Conservation (phyloP, 2,888 invertebrate species). For the Caradrina kadenii region DNA sequence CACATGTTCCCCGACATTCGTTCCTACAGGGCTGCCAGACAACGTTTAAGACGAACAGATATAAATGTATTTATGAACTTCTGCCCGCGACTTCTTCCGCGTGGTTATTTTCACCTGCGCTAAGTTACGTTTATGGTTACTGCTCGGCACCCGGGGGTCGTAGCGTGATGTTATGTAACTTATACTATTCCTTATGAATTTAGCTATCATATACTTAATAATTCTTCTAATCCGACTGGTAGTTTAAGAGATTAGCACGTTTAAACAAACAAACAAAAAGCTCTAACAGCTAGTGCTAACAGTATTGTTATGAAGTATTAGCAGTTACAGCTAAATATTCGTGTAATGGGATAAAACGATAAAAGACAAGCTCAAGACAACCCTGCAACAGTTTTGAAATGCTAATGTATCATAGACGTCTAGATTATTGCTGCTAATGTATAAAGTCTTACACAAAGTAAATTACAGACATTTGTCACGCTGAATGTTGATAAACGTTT, state of each 20-base stretch:
- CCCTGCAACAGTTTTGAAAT: slow-evolving; percentile 46
- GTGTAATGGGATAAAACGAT: slow-evolving; percentile 49
- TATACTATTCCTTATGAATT: too few relatives aligned
- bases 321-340: slow-evolving; percentile 28
- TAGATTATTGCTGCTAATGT: slow-evolving; percentile 49
- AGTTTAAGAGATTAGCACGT: too few relatives aligned
- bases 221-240: too few relatives aligned
- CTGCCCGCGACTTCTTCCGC: too few relatives aligned
- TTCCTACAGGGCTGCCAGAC: slow-evolving; percentile 59
- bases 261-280: too few relatives aligned
- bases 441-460: slow-evolving; percentile 45
- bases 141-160: too few relatives aligned
- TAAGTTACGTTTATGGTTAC: too few relatives aligned
- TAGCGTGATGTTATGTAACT: too few relatives aligned
- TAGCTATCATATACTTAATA: too few relatives aligned
- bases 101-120: too few relatives aligned
- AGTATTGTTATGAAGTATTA: too few relatives aligned
- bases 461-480: slow-evolving; percentile 51
- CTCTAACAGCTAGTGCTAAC: too few relatives aligned
- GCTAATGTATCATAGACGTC: slow-evolving; percentile 40
- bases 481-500: slow-evolving; percentile 39
- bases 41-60: slow-evolving; percentile 40
- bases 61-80: slow-evolving; percentile 41
- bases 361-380: slow-evolving; percentile 45
- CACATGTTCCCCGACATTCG: slow-evolving; percentile 70